Evolutionary conservation across 1,140 invertebrate species (phyloP).

Genomic region (Gryon sp.): DNA sequence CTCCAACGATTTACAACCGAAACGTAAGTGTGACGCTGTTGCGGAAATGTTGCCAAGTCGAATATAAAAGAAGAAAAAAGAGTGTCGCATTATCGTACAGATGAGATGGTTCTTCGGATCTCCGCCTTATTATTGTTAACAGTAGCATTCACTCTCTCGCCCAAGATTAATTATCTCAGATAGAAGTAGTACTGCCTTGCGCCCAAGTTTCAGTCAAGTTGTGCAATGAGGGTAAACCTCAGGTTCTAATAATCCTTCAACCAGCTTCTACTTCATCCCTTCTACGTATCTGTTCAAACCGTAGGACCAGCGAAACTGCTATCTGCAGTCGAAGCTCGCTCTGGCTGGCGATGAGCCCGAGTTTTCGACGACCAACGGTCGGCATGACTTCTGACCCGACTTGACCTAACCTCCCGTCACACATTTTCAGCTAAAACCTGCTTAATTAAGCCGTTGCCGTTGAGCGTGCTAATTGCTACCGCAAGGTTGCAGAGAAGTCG

Average conservation of each 20-base stretch:
- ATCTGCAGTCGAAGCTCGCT: constrained; percentile 16
- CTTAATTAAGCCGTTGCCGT: constrained; percentile 76
- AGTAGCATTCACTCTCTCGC: constrained; percentile 63
- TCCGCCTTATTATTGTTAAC: constrained; percentile 12
- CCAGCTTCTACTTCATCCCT: constrained; percentile 19
- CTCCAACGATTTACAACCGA: not conserved
- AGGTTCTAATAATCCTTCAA: constrained; percentile 71
- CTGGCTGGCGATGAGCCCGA: constrained; percentile 47
- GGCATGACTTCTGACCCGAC: constrained; percentile 59
- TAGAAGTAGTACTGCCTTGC: constrained; percentile 65
- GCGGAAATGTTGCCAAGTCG: constrained; percentile 37
- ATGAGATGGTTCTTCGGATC: constrained; percentile 12
- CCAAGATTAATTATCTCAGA: constrained; percentile 76
- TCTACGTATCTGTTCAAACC: not conserved
- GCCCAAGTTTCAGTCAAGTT: constrained; percentile 64
- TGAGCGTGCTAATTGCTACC: constrained; percentile 75
- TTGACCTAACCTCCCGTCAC: constrained; percentile 63
- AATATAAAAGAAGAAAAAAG: constrained; percentile 63
- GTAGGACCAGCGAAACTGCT: constrained; percentile 25
- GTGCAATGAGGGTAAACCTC: constrained; percentile 66
- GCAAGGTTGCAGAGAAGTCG: constrained; percentile 60
- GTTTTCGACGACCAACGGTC: constrained; percentile 52
- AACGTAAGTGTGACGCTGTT: not conserved
- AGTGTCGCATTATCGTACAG: constrained; percentile 38
- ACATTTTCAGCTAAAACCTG: constrained; percentile 63